Evolutionary conservation across 2,113 vertebrate genomes (phyloP).

Genomic region (Oryzias javanicus): DNA sequence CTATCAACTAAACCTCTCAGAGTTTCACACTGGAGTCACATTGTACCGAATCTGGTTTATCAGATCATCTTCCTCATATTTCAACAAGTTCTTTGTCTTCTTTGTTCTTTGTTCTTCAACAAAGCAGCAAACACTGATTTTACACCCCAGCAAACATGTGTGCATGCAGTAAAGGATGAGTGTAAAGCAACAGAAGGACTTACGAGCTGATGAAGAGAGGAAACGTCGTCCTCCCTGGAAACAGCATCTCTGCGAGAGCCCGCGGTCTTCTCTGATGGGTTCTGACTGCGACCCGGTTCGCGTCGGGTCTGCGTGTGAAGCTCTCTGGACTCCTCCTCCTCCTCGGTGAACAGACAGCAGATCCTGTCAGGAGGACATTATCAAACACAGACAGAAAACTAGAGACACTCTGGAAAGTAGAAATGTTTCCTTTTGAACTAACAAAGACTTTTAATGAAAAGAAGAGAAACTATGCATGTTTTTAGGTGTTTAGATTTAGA

Average conservation of each 20-base stretch:
- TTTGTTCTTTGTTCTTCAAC: too few species aligned
- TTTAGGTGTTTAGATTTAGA: too few species aligned
- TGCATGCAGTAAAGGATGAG: neutral
- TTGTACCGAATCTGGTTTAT: too few species aligned
- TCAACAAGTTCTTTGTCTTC: too few species aligned
- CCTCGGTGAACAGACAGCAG: neutral
- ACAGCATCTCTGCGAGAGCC: slow-evolving; percentile 1
- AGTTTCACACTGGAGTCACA: too few species aligned
- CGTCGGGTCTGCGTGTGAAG: neutral
- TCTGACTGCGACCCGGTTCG: neutral
- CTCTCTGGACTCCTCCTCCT: neutral
- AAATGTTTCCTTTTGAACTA: too few species aligned
- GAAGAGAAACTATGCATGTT: too few species aligned
- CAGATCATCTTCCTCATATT: too few species aligned
- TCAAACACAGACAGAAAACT: too few species aligned
- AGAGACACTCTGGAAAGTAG: too few species aligned
- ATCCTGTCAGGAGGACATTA: neutral
- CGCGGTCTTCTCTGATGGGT: neutral
- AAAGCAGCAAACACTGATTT: neutral
- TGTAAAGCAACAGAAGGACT: neutral
- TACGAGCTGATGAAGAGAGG: slow-evolving; percentile 2
- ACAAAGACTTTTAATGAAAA: too few species aligned
- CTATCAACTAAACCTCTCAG: too few species aligned
- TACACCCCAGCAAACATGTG: neutral
- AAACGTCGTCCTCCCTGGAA: neutral